These are phyloP conservation scores for Ptyas mucosa DNA, from an alignment of 2,113 vertebrate genomes.

Conservation along the genomic window DNA sequence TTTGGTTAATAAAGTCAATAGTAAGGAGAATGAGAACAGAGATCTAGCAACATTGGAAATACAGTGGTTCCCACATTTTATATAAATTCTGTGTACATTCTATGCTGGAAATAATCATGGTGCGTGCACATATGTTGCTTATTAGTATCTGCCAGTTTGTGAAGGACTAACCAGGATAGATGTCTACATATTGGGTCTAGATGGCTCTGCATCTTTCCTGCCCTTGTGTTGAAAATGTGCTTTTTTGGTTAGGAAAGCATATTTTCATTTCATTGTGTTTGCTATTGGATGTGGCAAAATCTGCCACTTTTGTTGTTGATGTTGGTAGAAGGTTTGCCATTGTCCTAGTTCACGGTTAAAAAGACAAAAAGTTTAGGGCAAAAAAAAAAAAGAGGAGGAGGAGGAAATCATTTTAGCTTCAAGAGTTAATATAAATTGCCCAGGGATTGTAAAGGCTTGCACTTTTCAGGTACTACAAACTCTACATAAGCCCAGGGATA, in stretches of 20 bases:
- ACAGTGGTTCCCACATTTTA: neutral
- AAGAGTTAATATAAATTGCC: fast-evolving
- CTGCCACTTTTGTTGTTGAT: neutral
- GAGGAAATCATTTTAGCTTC: neutral
- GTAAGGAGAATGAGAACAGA: neutral
- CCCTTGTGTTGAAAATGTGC: neutral
- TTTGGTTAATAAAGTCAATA: neutral
- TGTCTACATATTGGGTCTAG: neutral
- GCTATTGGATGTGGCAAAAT: neutral
- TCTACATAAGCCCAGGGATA: neutral
- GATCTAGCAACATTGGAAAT: neutral
- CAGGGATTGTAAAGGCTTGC: neutral
- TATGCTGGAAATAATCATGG: neutral
- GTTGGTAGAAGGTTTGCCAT: fast-evolving
- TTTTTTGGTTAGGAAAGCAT: neutral
- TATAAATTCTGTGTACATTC: neutral
- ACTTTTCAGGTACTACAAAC: neutral
- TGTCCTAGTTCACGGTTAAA: neutral
- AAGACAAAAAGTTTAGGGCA: neutral
- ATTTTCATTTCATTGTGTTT: neutral
- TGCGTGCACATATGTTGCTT: neutral
- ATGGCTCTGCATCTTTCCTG: neutral
- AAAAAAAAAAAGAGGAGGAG: neutral
- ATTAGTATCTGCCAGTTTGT: neutral
- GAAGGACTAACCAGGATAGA: neutral